Evolutionary conservation across 2,888 invertebrate genomes (phyloP).

Genomic region (Octonoba sinensis): DNA sequence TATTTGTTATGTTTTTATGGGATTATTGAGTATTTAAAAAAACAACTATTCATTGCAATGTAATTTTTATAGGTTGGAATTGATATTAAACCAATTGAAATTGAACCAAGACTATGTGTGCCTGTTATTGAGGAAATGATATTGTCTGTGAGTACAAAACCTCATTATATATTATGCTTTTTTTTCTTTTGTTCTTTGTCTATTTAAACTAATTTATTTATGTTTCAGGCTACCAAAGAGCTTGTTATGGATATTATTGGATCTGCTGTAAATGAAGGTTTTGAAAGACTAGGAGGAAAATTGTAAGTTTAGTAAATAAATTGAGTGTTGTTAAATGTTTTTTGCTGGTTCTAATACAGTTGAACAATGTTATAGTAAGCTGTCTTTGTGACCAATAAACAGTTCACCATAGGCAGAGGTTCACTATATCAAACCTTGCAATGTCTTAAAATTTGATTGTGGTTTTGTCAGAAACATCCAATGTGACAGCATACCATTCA

Average conservation of each 20-base stretch:
- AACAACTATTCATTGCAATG: background rate
- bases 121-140: conserved; percentile 59
- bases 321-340: background rate
- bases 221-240: conserved; percentile 38
- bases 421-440: no score
- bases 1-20: no score
- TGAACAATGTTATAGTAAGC: no score
- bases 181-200: background rate
- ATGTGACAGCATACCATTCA: no score
- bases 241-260: conserved; percentile 45
- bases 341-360: no score
- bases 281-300: conserved; percentile 50
- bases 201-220: background rate
- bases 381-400: no score
- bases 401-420: no score
- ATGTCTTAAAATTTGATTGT: no score
- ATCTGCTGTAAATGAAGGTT: conserved; percentile 50
- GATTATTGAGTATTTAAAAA: background rate
- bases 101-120: conserved; percentile 31
- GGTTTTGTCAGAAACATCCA: no score
- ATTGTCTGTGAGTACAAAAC: conserved; percentile 42
- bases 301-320: conserved; percentile 37
- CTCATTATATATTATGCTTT: background rate
- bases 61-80: conserved; percentile 39
- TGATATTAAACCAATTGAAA: conserved; percentile 38